phyloP scores from a whole-genome alignment of 2,113 vertebrate species.

The Myotis brandtii region DNA sequence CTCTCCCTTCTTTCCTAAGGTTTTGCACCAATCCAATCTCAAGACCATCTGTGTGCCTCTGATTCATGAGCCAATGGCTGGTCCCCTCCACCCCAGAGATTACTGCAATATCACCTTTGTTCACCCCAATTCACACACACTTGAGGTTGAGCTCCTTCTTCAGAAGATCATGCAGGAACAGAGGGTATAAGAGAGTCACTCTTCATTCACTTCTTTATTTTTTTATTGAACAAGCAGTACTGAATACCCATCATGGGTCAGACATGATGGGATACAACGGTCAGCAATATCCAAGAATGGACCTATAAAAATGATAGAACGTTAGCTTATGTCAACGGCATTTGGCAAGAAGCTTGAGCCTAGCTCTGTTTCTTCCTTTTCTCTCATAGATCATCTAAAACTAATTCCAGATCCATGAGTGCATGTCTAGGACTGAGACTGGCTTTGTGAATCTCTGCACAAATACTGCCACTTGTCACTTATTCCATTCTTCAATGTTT shows the following conservation, averaged over 20 bases:
- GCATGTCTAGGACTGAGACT: neutral
- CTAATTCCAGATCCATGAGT: neutral
- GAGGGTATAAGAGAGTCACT: neutral
- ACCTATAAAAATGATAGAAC: neutral
- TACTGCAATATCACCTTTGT: neutral
- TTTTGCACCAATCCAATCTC: neutral
- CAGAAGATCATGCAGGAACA: neutral
- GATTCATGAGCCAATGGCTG: neutral
- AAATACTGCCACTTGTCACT: neutral
- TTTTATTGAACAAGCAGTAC: neutral
- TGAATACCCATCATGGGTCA: neutral
- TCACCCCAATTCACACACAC: neutral
- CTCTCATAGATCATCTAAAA: neutral
- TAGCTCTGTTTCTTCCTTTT: neutral
- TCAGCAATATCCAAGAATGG: neutral
- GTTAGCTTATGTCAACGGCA: neutral
- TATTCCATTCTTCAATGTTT: neutral
- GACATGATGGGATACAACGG: neutral
- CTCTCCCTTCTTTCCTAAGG: neutral
- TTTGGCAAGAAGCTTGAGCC: neutral
- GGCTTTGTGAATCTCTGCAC: neutral
- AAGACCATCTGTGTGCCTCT: neutral
- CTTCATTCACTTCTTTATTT: neutral
- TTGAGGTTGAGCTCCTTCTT: neutral
- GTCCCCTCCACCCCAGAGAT: neutral